These are phyloP conservation scores for Euplagia quadripunctaria DNA, from an alignment of 2,888 invertebrate species.

Conservation along the genomic window DNA sequence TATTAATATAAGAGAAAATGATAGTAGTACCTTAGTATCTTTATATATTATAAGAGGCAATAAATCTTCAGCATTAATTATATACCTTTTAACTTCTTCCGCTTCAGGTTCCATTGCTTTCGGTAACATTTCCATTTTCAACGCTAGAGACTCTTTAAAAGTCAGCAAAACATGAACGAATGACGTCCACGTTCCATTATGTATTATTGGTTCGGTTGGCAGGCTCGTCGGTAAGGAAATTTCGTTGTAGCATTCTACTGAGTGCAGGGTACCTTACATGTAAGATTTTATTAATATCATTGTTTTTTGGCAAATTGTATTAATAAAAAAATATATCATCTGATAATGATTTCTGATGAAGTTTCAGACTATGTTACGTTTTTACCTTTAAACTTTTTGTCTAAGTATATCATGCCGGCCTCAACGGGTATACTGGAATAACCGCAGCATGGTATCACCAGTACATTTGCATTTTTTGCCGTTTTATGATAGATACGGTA, in stretches of 20 bases:
- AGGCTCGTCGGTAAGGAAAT: neutral
- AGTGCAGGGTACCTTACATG: slow-evolving; percentile 57
- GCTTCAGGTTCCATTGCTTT: slow-evolving; percentile 52
- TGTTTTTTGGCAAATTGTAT: neutral
- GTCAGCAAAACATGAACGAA: slow-evolving; percentile 63
- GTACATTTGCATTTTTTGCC: slow-evolving; percentile 62
- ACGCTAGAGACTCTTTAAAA: slow-evolving; percentile 51
- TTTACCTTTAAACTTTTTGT: slow-evolving; percentile 67
- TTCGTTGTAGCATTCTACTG: slow-evolving; percentile 66
- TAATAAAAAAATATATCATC: neutral
- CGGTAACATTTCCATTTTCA: slow-evolving; percentile 60
- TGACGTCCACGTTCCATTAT: slow-evolving; percentile 73
- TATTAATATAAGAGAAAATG: too few species aligned
- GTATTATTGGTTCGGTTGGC: slow-evolving; percentile 46
- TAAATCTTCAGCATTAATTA: neutral
- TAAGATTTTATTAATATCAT: neutral
- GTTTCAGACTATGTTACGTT: neutral
- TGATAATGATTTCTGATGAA: neutral
- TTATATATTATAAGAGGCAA: too few species aligned
- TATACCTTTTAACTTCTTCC: slow-evolving; percentile 61
- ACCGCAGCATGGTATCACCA: slow-evolving; percentile 71
- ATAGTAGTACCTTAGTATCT: too few species aligned
- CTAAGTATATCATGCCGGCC: slow-evolving; percentile 62
- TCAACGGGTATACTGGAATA: slow-evolving; percentile 61
- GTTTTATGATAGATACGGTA: slow-evolving; percentile 58